phyloP scores from a whole-genome alignment of 30 jellyfish, hydroid and myxozoan species.

The Aurelia coerulea region DNA sequence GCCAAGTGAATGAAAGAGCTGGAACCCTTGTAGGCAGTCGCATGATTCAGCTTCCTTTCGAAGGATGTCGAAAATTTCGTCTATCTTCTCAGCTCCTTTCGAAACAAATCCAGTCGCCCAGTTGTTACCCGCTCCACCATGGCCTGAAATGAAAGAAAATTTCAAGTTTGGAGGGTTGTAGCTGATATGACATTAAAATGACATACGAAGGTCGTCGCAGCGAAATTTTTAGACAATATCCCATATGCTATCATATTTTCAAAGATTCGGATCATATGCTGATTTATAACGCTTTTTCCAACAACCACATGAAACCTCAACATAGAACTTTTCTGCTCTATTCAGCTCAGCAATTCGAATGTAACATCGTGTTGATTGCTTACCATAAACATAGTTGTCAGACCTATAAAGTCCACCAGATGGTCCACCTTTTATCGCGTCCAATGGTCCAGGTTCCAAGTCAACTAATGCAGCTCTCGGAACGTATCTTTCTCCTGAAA shows the following conservation, averaged over 20 bases:
- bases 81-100: slow-evolving; percentile 83
- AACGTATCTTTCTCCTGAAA: slow-evolving; percentile 51
- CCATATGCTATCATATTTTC: too few relatives aligned
- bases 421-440: slow-evolving; percentile 88
- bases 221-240: too few relatives aligned
- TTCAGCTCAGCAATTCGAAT: too few relatives aligned
- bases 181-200: neutral
- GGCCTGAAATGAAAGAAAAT: slow-evolving; percentile 36
- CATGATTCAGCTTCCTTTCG: slow-evolving; percentile 96
- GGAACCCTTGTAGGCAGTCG: slow-evolving; percentile 98
- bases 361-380: neutral
- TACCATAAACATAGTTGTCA: slow-evolving; percentile 90
- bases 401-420: slow-evolving; percentile 82
- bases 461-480: slow-evolving; percentile 94
- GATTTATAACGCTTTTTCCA: too few relatives aligned
- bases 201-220: too few relatives aligned
- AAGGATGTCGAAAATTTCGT: slow-evolving; percentile 74
- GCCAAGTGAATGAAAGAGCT: slow-evolving; percentile 92
- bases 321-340: too few relatives aligned
- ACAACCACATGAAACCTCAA: too few relatives aligned
- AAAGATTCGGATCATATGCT: too few relatives aligned
- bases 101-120: slow-evolving; percentile 96
- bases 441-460: slow-evolving; percentile 96
- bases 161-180: neutral
- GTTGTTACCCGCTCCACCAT: slow-evolving; percentile 97